These are phyloP conservation scores for Paralvinella palmiformis DNA, from an alignment of 1,140 invertebrate genomes.

Conservation along the genomic window DNA sequence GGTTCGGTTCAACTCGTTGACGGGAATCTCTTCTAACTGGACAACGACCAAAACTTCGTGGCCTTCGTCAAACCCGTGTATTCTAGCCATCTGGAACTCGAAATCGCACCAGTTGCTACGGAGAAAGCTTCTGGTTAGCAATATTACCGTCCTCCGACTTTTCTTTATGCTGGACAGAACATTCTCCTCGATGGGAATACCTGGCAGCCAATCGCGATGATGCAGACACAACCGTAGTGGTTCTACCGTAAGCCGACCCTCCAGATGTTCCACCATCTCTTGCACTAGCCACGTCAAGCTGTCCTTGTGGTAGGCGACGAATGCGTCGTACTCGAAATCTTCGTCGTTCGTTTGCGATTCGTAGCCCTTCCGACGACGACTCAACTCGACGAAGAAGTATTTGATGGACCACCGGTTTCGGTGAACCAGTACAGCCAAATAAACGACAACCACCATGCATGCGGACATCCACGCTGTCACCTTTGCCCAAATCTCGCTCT, in stretches of 20 bases:
- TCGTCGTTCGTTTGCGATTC: too few relatives aligned
- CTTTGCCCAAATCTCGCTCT: too few relatives aligned
- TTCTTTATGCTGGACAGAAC: slow-evolving; percentile 14
- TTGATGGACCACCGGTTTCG: too few relatives aligned
- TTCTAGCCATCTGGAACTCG: slow-evolving; percentile 4
- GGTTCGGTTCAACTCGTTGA: not conserved
- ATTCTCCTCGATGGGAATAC: not conserved
- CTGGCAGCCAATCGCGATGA: slow-evolving; percentile 8
- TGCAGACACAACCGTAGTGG: not conserved
- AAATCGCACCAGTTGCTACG: slow-evolving; percentile 11
- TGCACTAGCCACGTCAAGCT: not conserved
- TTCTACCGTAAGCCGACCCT: not conserved
- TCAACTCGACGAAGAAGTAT: too few relatives aligned
- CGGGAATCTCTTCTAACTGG: not conserved
- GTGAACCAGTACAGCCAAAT: too few relatives aligned
- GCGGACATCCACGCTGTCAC: too few relatives aligned
- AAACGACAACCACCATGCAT: too few relatives aligned
- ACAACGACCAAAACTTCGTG: not conserved
- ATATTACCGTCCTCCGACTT: slow-evolving; percentile 11
- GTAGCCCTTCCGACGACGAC: too few relatives aligned
- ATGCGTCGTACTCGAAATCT: not conserved
- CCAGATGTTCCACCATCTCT: slow-evolving; percentile 4
- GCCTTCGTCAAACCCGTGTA: not conserved
- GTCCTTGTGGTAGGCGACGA: not conserved
- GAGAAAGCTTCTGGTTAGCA: not conserved